These are phyloP conservation scores for Bubo bubo DNA, from an alignment of 2,113 vertebrate species.

Conservation along the genomic window DNA sequence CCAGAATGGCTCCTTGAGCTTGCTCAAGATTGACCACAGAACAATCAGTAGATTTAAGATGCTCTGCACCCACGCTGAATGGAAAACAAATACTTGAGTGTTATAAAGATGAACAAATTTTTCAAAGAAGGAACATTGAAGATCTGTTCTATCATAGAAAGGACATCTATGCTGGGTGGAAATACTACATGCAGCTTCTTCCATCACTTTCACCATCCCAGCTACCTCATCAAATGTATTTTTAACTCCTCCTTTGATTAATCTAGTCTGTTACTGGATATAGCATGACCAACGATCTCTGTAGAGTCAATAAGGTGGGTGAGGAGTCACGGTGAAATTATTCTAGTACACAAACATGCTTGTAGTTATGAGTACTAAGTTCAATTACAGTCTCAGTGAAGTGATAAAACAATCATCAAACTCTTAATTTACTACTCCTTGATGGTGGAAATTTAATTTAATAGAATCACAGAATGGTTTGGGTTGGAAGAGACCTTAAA, in stretches of 20 bases:
- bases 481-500: no score
- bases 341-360: not conserved
- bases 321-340: not conserved
- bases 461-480: not conserved
- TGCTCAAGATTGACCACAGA: not conserved
- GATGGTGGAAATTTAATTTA: not conserved
- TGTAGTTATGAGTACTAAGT: not conserved
- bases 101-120: not conserved
- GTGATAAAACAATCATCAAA: not conserved
- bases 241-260: not conserved
- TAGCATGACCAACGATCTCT: not conserved
- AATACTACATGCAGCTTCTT: not conserved
- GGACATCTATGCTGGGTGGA: not conserved
- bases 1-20: not conserved
- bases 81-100: not conserved
- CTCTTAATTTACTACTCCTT: not conserved
- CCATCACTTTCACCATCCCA: not conserved
- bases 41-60: not conserved
- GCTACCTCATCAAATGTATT: not conserved
- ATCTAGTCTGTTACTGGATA: not conserved
- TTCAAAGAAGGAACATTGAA: not conserved
- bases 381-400: not conserved
- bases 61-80: not conserved
- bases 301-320: not conserved
- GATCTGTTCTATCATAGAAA: not conserved